Conservation (phyloP, 2,797 vertebrate species). For the Amblyraja radiata region DNA sequence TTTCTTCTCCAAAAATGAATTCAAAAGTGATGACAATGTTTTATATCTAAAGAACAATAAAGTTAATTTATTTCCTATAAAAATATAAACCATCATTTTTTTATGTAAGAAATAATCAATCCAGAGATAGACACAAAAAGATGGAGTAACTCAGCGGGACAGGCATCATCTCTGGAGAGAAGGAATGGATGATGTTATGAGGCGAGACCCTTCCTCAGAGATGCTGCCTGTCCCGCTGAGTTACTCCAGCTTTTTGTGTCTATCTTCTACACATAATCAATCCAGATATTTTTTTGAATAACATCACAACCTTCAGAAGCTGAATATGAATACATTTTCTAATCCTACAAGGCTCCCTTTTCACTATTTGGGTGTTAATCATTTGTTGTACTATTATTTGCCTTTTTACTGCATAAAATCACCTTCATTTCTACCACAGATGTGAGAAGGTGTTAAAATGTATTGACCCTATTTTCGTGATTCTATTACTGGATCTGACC, state of each 20-base stretch:
- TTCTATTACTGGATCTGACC: background rate
- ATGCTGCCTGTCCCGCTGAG: too few species aligned
- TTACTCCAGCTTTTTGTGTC: too few species aligned
- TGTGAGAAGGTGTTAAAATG: background rate
- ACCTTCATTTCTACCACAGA: background rate
- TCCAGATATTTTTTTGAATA: background rate
- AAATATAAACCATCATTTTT: background rate
- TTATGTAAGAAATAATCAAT: background rate
- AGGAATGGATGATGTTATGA: too few species aligned
- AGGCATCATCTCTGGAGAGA: too few species aligned
- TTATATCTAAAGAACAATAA: background rate
- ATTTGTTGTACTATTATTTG: background rate
- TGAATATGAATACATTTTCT: background rate
- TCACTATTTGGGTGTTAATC: background rate
- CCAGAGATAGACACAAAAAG: too few species aligned
- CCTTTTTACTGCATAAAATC: background rate
- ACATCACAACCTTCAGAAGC: background rate
- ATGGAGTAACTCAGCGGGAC: too few species aligned
- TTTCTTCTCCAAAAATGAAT: background rate
- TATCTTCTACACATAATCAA: too few species aligned
- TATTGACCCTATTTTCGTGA: background rate
- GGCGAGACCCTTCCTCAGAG: too few species aligned
- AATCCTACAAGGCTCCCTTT: background rate
- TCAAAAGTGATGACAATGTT: background rate
- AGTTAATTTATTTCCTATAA: too few species aligned